Percentiles rank a stretch among this genome's conserved stretches.
These are phyloP conservation scores for Rattus norvegicus DNA, from an alignment of 2,113 vertebrate genomes.

Conservation along the genomic window GRCr8 NC_086038.1:46687501-46688000, in stretches of 20 bases:
- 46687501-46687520: too few species aligned
- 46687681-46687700: too few species aligned
- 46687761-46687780: background rate
- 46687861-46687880: background rate
- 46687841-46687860: background rate
- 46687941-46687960: background rate
- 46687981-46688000: background rate
- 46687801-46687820: background rate
- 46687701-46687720: background rate
- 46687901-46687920: background rate
- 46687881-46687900: background rate
- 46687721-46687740: background rate
- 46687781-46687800: too few species aligned
- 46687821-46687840: background rate
- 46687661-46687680: background rate
- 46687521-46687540: background rate
- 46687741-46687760: background rate
- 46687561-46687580: too few species aligned
- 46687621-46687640: background rate
- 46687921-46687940: background rate
- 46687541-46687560: background rate
- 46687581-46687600: background rate
- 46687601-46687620: background rate
- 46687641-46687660: background rate
- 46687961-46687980: background rate